Evolutionary conservation across 2,113 vertebrate species (phyloP).

Genomic region (Salvelinus sp.): DNA sequence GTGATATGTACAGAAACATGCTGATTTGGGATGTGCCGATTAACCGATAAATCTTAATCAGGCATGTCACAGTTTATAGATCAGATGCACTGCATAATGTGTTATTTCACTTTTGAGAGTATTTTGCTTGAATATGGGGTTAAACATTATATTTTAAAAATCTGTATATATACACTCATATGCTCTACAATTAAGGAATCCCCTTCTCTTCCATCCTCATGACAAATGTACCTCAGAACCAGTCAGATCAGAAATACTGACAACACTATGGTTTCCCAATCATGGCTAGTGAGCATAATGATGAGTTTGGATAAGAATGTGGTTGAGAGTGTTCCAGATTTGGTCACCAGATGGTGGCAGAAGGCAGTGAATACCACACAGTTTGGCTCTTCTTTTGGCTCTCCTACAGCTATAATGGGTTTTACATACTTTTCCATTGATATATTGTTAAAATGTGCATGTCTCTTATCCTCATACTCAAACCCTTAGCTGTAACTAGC

Average conservation of each 20-base stretch:
- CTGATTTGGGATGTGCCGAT: too few relatives aligned
- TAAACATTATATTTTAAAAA: too few relatives aligned
- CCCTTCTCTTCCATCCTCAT: too few relatives aligned
- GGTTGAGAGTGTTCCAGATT: slow-evolving; percentile 37
- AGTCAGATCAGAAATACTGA: not conserved
- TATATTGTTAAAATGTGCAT: too few relatives aligned
- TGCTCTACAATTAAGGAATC: too few relatives aligned
- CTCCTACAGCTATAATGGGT: too few relatives aligned
- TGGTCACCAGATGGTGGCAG: slow-evolving; percentile 69
- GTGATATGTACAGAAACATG: too few relatives aligned
- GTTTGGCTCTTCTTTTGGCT: not conserved
- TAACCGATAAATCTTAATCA: not conserved
- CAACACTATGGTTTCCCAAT: too few relatives aligned
- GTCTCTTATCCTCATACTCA: too few relatives aligned
- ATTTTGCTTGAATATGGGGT: not conserved
- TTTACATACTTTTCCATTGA: too few relatives aligned
- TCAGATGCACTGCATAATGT: not conserved
- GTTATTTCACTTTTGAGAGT: not conserved
- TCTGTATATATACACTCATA: too few relatives aligned
- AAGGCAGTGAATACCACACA: slow-evolving; percentile 41
- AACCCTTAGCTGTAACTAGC: too few relatives aligned
- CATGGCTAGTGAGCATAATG: slow-evolving; percentile 23
- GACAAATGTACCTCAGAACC: not conserved
- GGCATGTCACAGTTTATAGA: not conserved
- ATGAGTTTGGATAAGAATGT: slow-evolving; percentile 15